Base-by-base conservation (phyloP, 2,888 invertebrate genomes). In the Sarcophaga variegata region DNA sequence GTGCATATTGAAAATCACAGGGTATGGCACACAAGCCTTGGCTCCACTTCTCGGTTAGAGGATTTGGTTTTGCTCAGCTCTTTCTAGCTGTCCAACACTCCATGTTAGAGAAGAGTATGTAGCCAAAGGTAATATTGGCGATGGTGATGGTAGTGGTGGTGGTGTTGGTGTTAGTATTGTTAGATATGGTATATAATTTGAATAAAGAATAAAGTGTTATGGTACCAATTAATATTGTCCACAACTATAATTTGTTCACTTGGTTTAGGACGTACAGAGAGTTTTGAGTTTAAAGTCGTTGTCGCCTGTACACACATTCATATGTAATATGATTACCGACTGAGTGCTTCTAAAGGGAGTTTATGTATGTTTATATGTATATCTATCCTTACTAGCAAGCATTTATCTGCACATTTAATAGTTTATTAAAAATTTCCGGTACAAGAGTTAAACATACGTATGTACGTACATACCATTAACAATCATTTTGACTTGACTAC, bases 341-440 rank as follows among this genome's bases (percentile, higher is more conserved):
- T 71, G 27, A 49, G 22, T 25, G 60, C 47, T 70, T 63, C 37
- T 71, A 77, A n/a, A 80, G 80, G 69, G 37, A 37, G 37, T 72
- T 83, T 63, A 83, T 83, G 8, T 37, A 63, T 49, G 72, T 74
- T 77, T 72, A 72, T 63, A 70, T 76, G 74, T 59, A 1, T 10
- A 0, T 37, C 37, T 8, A 10, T 37, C 37, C 37, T 37, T 27
- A 6, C 27, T 6, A 37, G 37, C 37, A 37, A 75, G 69, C 74
- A 75, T 70, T 82, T 82, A 82, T 76, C 76, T 72, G 62, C 86
- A 80, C 76, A 37, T 83, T 86, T 62, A 81, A 86, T 86, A 83
- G 75, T 81, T 86, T 83, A 86, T 86, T 86, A 83, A 81, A 81
- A 86, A 83, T 78, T 86, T 86, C 86, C 86, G 86, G 81, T 81